phyloP scores from a whole-genome alignment of 2,113 vertebrate genomes.

The Galemys pyrenaicus region DNA sequence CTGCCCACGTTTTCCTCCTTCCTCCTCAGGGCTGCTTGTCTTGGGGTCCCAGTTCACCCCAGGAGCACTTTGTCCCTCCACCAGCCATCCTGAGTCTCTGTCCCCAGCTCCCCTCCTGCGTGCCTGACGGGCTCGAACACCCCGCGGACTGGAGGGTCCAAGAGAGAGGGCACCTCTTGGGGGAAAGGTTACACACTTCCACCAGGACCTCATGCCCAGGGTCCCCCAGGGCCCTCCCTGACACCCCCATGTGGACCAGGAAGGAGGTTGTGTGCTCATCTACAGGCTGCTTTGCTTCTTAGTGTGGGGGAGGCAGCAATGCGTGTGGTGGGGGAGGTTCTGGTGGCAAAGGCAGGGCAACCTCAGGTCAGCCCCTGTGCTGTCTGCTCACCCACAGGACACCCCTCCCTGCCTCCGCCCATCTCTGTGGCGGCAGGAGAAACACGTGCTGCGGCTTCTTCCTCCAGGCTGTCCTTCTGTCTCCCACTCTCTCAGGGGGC shows the following conservation, averaged over 20 bases:
- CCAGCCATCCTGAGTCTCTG: neutral
- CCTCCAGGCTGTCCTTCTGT: neutral
- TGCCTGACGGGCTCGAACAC: neutral
- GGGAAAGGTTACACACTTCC: neutral
- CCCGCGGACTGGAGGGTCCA: neutral
- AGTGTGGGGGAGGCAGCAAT: rapidly evolving
- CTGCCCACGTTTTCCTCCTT: neutral
- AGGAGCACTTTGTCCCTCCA: too few species aligned
- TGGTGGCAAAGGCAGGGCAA: rapidly evolving
- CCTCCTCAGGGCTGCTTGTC: neutral
- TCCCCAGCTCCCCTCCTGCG: neutral
- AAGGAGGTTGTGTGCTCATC: rapidly evolving
- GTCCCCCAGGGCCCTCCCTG: neutral
- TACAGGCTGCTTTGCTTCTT: neutral
- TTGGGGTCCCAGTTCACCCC: neutral
- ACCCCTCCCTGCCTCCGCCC: rapidly evolving
- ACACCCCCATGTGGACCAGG: neutral
- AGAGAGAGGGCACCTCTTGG: too few species aligned
- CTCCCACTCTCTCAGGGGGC: neutral
- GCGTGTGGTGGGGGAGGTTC: neutral
- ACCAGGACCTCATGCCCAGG: neutral
- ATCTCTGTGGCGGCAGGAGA: rapidly evolving
- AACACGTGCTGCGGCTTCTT: rapidly evolving
- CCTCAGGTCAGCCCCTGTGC: too few species aligned
- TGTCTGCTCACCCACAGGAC: rapidly evolving